Evolutionary conservation across 1,140 invertebrate species (phyloP).

Genomic region (Euschistus heros): DNA sequence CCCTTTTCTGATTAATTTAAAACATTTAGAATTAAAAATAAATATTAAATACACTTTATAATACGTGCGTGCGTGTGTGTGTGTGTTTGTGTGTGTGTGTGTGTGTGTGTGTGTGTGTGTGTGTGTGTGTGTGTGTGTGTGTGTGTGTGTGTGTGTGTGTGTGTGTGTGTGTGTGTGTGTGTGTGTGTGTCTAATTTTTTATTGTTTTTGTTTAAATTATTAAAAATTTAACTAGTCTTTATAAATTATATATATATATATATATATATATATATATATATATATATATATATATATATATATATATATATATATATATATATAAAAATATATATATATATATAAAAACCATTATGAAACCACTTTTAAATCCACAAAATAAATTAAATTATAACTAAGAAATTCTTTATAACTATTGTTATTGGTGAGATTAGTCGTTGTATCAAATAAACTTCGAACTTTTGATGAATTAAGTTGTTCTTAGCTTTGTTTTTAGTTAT

Average conservation of each 20-base stretch:
- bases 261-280: no score
- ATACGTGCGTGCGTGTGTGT: not conserved
- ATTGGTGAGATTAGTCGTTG: no score
- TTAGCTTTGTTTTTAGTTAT: no score
- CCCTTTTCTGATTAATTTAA: not conserved
- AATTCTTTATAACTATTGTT: no score
- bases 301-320: no score
- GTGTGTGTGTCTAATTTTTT: not conserved
- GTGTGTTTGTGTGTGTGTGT: not conserved
- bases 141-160: not conserved
- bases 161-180: not conserved
- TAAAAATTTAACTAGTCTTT: not conserved
- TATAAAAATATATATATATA: no score
- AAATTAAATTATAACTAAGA: no score
- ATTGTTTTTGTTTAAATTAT: not conserved
- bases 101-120: not conserved
- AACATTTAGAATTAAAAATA: not conserved
- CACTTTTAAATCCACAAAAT: no score
- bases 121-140: not conserved
- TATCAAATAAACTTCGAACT: no score
- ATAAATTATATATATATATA: not conserved
- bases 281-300: no score
- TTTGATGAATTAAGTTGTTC: no score
- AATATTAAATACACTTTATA: not conserved
- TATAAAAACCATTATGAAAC: no score